A percentile compares a stretch with the other conserved stretches of the same genome.
phyloP scores from a whole-genome alignment of 1,140 invertebrate genomes.

The Papilio machaon region DNA sequence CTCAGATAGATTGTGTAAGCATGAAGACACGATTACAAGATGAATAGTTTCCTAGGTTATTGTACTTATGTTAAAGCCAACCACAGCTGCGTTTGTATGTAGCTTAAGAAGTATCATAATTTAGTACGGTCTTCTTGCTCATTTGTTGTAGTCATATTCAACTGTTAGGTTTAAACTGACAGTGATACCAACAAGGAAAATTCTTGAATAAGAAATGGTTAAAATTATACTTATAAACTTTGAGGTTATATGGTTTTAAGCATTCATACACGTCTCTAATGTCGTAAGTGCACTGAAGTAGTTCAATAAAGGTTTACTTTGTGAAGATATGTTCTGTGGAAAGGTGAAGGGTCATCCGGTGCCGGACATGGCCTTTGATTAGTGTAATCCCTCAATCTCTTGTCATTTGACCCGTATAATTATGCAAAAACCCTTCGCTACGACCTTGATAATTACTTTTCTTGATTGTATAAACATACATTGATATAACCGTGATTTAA shows the following conservation, averaged over 20 bases:
- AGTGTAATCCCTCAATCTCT: constrained; percentile 3
- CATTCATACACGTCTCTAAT: neutral
- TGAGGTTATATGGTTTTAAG: neutral
- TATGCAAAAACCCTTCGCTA: constrained; percentile 11
- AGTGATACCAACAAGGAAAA: too few species aligned
- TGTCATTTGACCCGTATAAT: constrained; percentile 19
- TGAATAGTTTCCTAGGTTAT: neutral
- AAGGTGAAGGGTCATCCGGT: constrained; percentile 3
- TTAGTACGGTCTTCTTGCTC: neutral
- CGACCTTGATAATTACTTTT: neutral
- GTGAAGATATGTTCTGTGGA: neutral
- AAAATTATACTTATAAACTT: neutral
- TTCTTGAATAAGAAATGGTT: too few species aligned
- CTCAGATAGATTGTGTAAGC: neutral
- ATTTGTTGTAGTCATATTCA: neutral
- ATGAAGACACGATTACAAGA: neutral
- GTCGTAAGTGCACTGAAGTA: neutral
- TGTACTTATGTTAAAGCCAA: neutral
- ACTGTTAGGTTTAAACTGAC: neutral
- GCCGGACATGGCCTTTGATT: constrained; percentile 8
- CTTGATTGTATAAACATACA: neutral
- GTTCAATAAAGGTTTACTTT: neutral
- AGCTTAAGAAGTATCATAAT: neutral
- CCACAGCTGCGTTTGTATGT: neutral
- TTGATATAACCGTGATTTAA: neutral